Conservation (phyloP, 2,797 vertebrate species). For the Nannoperca obscura region DNA sequence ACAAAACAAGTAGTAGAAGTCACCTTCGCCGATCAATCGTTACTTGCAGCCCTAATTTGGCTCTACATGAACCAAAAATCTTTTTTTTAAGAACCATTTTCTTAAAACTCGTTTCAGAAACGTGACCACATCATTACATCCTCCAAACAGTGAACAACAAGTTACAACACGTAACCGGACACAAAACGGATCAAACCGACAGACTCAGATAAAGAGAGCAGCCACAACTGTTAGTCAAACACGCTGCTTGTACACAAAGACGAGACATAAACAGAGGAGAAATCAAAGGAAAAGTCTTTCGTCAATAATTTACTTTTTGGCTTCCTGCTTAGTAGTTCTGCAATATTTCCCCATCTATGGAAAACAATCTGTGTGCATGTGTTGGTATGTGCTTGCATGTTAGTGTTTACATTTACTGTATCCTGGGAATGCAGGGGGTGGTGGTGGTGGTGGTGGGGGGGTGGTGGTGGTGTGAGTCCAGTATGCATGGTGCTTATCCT, state of each 20-base stretch:
- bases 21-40: neutral
- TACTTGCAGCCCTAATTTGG: neutral
- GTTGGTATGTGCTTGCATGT: slow-evolving; percentile 11
- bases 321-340: neutral
- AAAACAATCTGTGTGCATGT: slow-evolving; percentile 18
- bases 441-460: neutral
- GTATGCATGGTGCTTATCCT: slow-evolving; percentile 21
- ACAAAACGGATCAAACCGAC: slow-evolving; percentile 12
- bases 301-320: slow-evolving; percentile 17
- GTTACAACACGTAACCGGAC: slow-evolving; percentile 1
- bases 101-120: neutral
- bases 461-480: neutral
- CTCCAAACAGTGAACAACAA: too few species aligned
- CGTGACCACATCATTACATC: neutral
- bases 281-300: slow-evolving; percentile 19
- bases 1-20: neutral
- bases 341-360: neutral
- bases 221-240: neutral
- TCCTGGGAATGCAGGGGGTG: slow-evolving; percentile 24
- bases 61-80: neutral
- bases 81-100: neutral
- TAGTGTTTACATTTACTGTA: slow-evolving; percentile 43
- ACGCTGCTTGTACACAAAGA: slow-evolving; percentile 1
- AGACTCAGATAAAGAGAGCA: slow-evolving; percentile 13
- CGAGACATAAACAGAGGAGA: slow-evolving; percentile 9